Conservation (phyloP, 2,888 invertebrate genomes). For the Coleophora flavipennella region DNA sequence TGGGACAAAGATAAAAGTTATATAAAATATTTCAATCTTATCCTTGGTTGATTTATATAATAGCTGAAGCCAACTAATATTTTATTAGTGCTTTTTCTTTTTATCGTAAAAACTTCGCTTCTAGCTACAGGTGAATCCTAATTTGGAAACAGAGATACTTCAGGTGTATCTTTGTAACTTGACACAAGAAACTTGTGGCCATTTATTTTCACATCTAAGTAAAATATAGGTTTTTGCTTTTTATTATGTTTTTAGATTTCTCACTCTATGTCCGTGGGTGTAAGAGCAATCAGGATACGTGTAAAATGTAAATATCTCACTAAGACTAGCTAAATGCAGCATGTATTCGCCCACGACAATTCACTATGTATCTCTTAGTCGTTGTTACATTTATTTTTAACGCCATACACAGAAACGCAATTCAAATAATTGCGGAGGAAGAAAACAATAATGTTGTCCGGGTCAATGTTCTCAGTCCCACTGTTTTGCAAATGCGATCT, state of each 20-base stretch:
- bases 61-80: no score
- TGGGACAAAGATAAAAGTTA: no score
- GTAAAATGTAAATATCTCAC: constrained; percentile 41
- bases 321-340: constrained; percentile 24
- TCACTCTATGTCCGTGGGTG: constrained; percentile 29
- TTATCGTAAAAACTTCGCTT: no score
- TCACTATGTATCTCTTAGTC: constrained; percentile 30
- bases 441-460: constrained; percentile 21
- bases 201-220: no score
- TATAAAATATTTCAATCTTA: no score
- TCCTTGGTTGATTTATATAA: no score
- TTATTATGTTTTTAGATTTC: neutral
- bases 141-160: no score
- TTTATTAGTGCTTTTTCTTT: no score
- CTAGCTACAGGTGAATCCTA: no score
- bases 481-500: constrained; percentile 16
- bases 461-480: constrained; percentile 3
- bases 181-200: no score
- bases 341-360: constrained; percentile 32
- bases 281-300: constrained; percentile 30
- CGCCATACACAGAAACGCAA: constrained; percentile 38
- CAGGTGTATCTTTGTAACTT: no score
- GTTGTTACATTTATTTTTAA: constrained; percentile 24
- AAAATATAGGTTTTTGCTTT: no score
- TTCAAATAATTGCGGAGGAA: constrained; percentile 25